phyloP scores from a whole-genome alignment of 2,113 vertebrate species.

The Corynorhinus townsendii region DNA sequence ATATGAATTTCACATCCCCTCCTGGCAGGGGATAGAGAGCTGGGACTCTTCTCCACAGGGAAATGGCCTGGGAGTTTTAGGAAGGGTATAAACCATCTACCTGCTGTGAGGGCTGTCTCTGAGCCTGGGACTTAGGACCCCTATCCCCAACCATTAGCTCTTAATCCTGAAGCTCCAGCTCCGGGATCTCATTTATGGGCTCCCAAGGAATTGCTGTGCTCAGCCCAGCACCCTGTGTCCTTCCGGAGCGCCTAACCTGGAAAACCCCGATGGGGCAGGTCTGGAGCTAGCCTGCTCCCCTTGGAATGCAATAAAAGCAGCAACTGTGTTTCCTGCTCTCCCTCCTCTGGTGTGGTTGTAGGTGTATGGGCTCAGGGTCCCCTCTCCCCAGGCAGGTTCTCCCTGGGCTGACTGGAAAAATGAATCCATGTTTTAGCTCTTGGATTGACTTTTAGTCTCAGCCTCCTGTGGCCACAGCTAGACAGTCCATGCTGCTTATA shows the following conservation, averaged over 20 bases:
- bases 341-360: neutral
- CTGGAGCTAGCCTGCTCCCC: neutral
- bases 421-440: neutral
- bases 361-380: neutral
- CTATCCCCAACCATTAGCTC: neutral
- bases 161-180: neutral
- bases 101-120: neutral
- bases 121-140: neutral
- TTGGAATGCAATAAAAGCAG: conserved; percentile 60
- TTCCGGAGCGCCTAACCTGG: neutral
- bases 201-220: neutral
- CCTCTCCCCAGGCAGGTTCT: neutral
- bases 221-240: neutral
- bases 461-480: neutral
- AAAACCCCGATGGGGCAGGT: neutral
- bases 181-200: neutral
- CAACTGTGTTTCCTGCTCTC: neutral
- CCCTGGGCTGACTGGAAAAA: too few relatives aligned
- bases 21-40: neutral
- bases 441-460: neutral
- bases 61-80: neutral
- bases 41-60: neutral
- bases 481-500: neutral
- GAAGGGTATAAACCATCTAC: neutral
- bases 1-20: neutral